These are phyloP conservation scores for Dolichotis patagonum DNA, from an alignment of 2,113 vertebrate genomes.

Conservation along the genomic window DNA sequence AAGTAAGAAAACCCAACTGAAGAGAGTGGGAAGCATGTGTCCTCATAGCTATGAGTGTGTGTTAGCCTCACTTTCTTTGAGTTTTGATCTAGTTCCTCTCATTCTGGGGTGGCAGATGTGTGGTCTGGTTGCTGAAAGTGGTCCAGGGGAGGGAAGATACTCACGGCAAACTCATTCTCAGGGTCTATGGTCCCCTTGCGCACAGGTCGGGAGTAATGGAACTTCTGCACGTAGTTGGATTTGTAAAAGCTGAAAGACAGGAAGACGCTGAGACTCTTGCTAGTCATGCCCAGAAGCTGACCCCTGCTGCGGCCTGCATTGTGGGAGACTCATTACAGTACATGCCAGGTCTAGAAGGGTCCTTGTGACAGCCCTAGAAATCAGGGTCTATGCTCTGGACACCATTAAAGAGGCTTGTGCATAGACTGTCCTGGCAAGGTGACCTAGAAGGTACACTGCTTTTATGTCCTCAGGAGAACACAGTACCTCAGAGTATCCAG, in stretches of 20 bases:
- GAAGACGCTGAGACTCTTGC: neutral
- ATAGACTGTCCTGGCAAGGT: neutral
- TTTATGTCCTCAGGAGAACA: neutral
- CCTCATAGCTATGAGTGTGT: rapidly evolving
- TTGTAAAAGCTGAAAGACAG: slow-evolving; percentile 95
- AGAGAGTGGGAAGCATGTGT: neutral
- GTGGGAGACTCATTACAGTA: neutral
- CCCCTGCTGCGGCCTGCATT: neutral
- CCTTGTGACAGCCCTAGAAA: neutral
- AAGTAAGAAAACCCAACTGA: neutral
- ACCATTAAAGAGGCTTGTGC: neutral
- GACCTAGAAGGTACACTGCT: neutral
- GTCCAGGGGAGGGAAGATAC: slow-evolving; percentile 75
- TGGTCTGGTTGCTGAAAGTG: neutral
- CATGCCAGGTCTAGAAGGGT: neutral
- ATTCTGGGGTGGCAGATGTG: neutral
- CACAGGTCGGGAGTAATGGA: slow-evolving; percentile 97
- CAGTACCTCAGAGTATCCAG: rapidly evolving
- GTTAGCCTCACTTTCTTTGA: neutral
- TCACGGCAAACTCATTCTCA: slow-evolving; percentile 98
- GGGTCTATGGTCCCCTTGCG: slow-evolving; percentile 95
- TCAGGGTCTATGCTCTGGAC: neutral
- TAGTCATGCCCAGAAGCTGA: neutral
- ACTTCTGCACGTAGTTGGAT: slow-evolving; percentile 96
- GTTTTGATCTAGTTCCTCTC: neutral